These are phyloP conservation scores for Bothrops alternatus DNA, from an alignment of 2,797 vertebrate genomes.

Conservation along the genomic window DNA sequence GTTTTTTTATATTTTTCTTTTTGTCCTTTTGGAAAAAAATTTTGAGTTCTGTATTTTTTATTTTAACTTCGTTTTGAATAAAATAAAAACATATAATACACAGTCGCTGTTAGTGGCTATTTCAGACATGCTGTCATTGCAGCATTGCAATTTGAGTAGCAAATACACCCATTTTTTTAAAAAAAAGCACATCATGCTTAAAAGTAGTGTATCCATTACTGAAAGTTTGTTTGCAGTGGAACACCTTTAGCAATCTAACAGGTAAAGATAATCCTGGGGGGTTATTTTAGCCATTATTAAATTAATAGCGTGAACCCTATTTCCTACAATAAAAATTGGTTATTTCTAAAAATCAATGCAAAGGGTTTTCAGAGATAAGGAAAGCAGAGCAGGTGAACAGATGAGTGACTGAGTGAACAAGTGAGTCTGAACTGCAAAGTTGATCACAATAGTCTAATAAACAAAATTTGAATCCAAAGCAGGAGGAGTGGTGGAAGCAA, in stretches of 20 bases:
- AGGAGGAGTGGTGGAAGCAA: neutral
- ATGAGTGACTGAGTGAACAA: neutral
- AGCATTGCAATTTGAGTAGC: neutral
- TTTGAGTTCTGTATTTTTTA: too few species aligned
- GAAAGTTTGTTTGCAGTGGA: neutral
- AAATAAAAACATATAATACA: too few species aligned
- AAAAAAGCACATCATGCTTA: slow-evolving; percentile 33
- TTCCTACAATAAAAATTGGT: slow-evolving; percentile 25
- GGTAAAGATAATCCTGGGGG: slow-evolving; percentile 32
- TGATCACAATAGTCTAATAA: slow-evolving; percentile 2
- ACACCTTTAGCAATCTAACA: neutral
- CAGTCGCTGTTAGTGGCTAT: neutral
- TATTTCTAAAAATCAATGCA: slow-evolving; percentile 20
- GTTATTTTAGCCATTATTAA: slow-evolving; percentile 18
- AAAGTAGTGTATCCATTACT: slow-evolving; percentile 26
- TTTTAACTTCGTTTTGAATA: too few species aligned
- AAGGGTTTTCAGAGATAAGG: slow-evolving; percentile 1
- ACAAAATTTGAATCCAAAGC: neutral
- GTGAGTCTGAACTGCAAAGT: neutral
- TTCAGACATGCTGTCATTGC: neutral
- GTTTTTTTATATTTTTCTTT: too few species aligned
- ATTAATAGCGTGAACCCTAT: slow-evolving; percentile 4
- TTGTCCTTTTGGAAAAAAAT: too few species aligned
- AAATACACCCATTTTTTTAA: neutral
- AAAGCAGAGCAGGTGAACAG: neutral